Evolutionary conservation across 37 sponge, comb jelly and placozoan species (phyloP).

Genomic region (Geodia barretti): DNA sequence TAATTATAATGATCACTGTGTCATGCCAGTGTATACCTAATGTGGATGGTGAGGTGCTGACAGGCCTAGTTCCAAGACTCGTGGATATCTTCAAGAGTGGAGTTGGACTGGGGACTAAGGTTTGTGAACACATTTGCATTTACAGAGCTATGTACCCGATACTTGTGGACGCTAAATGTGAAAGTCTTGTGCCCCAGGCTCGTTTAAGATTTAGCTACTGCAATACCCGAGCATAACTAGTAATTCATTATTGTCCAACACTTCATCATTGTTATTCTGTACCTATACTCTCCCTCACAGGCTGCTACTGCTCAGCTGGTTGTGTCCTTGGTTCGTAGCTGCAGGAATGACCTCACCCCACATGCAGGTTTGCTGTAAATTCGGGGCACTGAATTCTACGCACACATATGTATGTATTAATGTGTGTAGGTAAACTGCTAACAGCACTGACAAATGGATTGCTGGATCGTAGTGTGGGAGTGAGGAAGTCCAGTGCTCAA

Average conservation of each 20-base stretch:
- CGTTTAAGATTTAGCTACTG: too few species aligned
- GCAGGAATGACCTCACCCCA: slow-evolving; percentile 52
- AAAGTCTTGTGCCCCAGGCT: too few species aligned
- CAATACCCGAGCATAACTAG: too few species aligned
- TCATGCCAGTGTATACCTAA: slow-evolving; percentile 49
- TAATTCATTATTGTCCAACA: too few species aligned
- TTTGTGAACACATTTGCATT: slow-evolving; percentile 2
- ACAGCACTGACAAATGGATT: slow-evolving; percentile 59
- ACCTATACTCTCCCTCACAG: too few species aligned
- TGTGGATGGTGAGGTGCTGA: slow-evolving; percentile 60
- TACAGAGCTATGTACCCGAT: too few species aligned
- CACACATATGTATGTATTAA: slow-evolving; percentile 12
- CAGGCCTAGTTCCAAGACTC: slow-evolving; percentile 57
- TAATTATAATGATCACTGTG: background rate
- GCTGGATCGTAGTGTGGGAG: slow-evolving; percentile 55
- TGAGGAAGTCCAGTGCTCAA: slow-evolving; percentile 65
- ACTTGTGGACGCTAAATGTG: too few species aligned
- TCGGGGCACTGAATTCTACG: too few species aligned
- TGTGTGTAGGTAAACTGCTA: slow-evolving; percentile 69
- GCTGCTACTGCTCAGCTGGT: slow-evolving; percentile 65
- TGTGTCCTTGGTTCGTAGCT: slow-evolving; percentile 46
- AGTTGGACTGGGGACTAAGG: slow-evolving; percentile 83
- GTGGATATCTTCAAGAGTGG: slow-evolving; percentile 75
- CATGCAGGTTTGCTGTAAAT: slow-evolving; percentile 49
- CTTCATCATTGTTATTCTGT: too few species aligned